phyloP scores from a whole-genome alignment of 2,888 invertebrate species.

The Eurytoma adleriae region DNA sequence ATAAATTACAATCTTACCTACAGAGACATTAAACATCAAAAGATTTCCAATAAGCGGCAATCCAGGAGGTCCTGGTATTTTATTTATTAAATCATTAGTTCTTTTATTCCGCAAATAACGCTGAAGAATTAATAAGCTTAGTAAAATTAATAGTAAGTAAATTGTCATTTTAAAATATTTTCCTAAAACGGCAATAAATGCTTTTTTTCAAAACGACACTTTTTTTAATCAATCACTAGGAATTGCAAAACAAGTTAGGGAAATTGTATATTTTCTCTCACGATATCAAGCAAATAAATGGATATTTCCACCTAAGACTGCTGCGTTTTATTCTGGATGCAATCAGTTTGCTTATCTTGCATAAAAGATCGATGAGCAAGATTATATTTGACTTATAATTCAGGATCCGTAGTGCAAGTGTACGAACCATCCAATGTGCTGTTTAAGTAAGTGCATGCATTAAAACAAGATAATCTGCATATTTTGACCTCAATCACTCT shows the following conservation, averaged over 20 bases:
- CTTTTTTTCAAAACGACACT: not conserved
- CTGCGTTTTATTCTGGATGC: slow-evolving; percentile 14
- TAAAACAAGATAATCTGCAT: too few relatives aligned
- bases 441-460: not conserved
- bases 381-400: slow-evolving; percentile 6
- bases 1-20: slow-evolving; percentile 9
- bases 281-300: too few relatives aligned
- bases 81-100: slow-evolving; percentile 63
- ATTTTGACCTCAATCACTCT: too few relatives aligned
- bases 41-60: slow-evolving; percentile 63
- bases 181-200: too few relatives aligned
- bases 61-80: slow-evolving; percentile 70
- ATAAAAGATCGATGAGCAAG: slow-evolving; percentile 11
- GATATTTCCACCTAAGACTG: not conserved
- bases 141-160: not conserved
- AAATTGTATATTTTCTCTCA: too few relatives aligned
- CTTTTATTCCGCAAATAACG: slow-evolving; percentile 61
- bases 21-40: slow-evolving; percentile 33
- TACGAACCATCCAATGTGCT: not conserved
- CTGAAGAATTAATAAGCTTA: slow-evolving; percentile 36
- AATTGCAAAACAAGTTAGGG: too few relatives aligned
- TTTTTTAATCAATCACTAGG: too few relatives aligned
- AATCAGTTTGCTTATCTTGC: slow-evolving; percentile 15
- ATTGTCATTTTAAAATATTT: not conserved
- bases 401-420: slow-evolving; percentile 20